A percentile compares a stretch with the other conserved stretches of the same genome.
These are phyloP conservation scores for Homalodisca vitripennis DNA, from an alignment of 1,140 invertebrate genomes.

Conservation along the genomic window DNA sequence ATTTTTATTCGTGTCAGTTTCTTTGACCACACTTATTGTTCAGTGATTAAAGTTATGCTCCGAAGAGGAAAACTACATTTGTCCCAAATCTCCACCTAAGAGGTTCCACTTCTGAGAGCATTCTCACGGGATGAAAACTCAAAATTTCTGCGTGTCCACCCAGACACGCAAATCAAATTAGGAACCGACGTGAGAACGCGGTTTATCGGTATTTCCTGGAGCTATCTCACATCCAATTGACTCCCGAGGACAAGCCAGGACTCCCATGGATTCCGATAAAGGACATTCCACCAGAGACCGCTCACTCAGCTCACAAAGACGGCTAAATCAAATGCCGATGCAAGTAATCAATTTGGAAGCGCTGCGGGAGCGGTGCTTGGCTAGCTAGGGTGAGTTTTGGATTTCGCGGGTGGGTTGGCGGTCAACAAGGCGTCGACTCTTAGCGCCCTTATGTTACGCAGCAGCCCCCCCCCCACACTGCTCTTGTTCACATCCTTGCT, in stretches of 20 bases:
- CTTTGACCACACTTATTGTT: no score
- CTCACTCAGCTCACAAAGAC: slow-evolving; percentile 8
- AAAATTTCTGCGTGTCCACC: no score
- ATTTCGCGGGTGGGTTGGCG: slow-evolving; percentile 7
- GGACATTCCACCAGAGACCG: no score
- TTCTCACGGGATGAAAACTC: no score
- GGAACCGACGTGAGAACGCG: neutral
- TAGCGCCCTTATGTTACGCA: neutral
- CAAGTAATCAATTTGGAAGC: neutral
- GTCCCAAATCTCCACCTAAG: no score
- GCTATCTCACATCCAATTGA: neutral
- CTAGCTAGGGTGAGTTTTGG: neutral
- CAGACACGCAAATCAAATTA: no score
- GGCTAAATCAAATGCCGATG: neutral
- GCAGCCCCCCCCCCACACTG: no score
- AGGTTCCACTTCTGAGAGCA: no score
- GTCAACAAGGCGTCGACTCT: slow-evolving; percentile 14
- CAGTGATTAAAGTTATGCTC: no score
- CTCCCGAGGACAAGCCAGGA: neutral
- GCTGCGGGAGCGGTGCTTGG: neutral
- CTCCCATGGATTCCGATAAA: neutral
- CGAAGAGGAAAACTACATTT: no score
- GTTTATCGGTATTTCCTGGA: neutral
- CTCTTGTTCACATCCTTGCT: no score
- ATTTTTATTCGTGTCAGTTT: no score